Evolutionary conservation across 2,797 vertebrate genomes (phyloP).

Genomic region (Leucoraja ocellata): DNA sequence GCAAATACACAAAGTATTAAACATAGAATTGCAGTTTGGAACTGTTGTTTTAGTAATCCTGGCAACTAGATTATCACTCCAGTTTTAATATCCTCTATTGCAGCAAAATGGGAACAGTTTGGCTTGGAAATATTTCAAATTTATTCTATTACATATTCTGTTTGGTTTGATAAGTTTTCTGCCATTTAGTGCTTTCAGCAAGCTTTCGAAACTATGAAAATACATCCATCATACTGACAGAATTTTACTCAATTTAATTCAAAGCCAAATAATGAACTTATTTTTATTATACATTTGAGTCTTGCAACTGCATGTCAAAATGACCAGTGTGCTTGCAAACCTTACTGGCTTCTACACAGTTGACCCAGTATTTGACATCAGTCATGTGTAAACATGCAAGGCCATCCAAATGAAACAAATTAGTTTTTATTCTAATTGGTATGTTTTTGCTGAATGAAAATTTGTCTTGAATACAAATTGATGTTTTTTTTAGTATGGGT

Average conservation of each 20-base stretch:
- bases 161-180: background rate
- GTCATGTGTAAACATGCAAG: background rate
- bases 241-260: background rate
- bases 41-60: background rate
- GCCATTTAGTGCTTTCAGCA: background rate
- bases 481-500: background rate
- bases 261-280: conserved; percentile 6
- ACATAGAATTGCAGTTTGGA: background rate
- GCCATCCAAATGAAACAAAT: background rate
- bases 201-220: background rate
- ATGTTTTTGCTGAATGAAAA: conserved; percentile 1
- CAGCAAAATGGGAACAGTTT: background rate
- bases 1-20: background rate
- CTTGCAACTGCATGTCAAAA: background rate
- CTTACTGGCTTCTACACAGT: background rate
- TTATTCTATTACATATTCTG: too few species aligned
- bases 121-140: background rate
- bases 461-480: conserved; percentile 5
- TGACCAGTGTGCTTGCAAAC: background rate
- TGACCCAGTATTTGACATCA: background rate
- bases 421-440: conserved; percentile 9
- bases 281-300: background rate
- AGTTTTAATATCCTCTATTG: too few species aligned
- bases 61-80: background rate
- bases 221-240: background rate